Evolutionary conservation across 37 sponge, comb jelly and placozoan species (phyloP).

Genomic region (Bolinopsis microptera): DNA sequence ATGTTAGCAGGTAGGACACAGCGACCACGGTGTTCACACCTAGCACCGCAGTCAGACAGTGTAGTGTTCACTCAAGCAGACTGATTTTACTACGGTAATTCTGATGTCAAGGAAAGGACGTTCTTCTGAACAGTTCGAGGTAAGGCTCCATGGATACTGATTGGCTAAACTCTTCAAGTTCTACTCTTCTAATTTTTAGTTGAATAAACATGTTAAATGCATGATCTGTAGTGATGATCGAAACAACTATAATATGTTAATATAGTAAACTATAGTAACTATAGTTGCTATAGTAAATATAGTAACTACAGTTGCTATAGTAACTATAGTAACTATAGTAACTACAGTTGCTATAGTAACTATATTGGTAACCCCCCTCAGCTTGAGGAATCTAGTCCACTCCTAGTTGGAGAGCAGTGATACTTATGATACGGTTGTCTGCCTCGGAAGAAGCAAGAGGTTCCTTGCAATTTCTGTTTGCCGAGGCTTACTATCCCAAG

Average conservation of each 20-base stretch:
- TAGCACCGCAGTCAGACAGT: conserved; percentile 50
- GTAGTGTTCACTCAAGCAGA: not conserved
- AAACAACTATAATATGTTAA: no score
- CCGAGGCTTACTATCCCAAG: conserved; percentile 29
- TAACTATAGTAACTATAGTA: no score
- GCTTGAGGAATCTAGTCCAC: not conserved
- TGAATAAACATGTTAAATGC: no score
- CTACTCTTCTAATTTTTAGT: no score
- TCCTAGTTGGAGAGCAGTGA: not conserved
- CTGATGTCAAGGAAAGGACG: not conserved
- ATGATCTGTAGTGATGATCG: no score
- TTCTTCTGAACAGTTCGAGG: conserved; percentile 37
- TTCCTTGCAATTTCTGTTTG: conserved; percentile 37
- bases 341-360: no score
- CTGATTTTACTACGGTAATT: conserved; percentile 32
- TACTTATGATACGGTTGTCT: not conserved
- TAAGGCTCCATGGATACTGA: no score
- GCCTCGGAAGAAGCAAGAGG: not conserved
- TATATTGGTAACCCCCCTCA: no score
- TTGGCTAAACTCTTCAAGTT: no score
- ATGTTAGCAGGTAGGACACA: conserved; percentile 34
- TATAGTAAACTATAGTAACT: no score
- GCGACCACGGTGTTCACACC: not conserved
- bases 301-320: no score
- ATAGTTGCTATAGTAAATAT: no score